Base-by-base conservation (phyloP, 1,140 invertebrate genomes). In the Pinna nobilis region DNA sequence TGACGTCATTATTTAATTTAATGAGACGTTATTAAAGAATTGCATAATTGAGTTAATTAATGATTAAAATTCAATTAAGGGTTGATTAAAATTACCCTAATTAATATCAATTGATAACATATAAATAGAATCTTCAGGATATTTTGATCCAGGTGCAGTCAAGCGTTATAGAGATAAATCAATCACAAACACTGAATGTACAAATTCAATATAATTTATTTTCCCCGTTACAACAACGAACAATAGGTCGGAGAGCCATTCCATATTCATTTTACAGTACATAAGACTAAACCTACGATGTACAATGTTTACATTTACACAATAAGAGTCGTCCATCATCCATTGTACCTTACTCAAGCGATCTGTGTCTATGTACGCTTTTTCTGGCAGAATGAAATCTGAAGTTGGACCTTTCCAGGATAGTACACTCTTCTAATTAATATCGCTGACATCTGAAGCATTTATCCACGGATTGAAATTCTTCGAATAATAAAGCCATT, bases 401-500 rank as follows among this genome's bases (percentile, higher is more conserved):
- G 50, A 53, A 28, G 50, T 23, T 53, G 18, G 50, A 53, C 50
- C 50, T 25, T 53, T 53, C 50, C 50, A 53, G 50, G 50, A 30
- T 53, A 53, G 50, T 53, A 23, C 50, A 53, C 50, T 53, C 50
- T 53, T 23, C 18, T 25, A 23, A 20, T 20, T 53, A 13, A 53
- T 53, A 53, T 44, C 41, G 25, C 32, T 53, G 25, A 53, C 50
- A 53, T 53, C 50, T 28, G 50, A 53, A 13, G 50, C 50, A 25
- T 53, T 53, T 9, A 69, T 55, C 66, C 65, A 69, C 15, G 18
- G 25, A 55, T 65, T 70, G 55, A 67, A 74, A 32, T 72, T 72
- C 33, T 64, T 55, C n/a, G 60, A 37, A 64, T 57, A 72, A 72
- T 65, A 32, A 59, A 50, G 39, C 71, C 63, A 70, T 70, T 75